Conservation (phyloP, 2,113 vertebrate genomes). For the Mola mola region DNA sequence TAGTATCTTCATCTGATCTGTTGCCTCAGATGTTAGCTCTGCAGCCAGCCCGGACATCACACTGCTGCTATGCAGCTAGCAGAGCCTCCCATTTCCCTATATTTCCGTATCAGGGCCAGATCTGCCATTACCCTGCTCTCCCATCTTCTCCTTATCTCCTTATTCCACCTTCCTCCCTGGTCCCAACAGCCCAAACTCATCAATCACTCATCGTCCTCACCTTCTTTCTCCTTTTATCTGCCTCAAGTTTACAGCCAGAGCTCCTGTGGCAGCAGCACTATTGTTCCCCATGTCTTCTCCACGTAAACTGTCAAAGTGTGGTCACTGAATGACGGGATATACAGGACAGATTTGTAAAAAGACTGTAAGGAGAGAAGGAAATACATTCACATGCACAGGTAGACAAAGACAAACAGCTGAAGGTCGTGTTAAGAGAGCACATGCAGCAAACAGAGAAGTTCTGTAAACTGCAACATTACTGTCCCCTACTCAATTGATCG, state of each 20-base stretch:
- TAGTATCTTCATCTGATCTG: conserved; percentile 81
- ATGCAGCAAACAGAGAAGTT: conserved; percentile 61
- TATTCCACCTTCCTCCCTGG: conserved; percentile 71
- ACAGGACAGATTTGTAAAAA: conserved; percentile 25
- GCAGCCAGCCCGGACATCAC: conserved; percentile 51
- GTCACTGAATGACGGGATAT: conserved; percentile 43
- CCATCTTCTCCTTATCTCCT: conserved; percentile 75
- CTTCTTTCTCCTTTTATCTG: conserved; percentile 54
- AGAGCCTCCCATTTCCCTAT: conserved; percentile 39
- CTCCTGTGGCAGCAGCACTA: conserved; percentile 17
- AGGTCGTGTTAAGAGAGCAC: conserved; percentile 33
- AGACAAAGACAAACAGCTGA: conserved; percentile 21
- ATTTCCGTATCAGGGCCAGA: conserved; percentile 65
- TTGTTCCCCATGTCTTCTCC: conserved; percentile 34
- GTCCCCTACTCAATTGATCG: conserved; percentile 49
- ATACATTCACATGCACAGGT: neutral
- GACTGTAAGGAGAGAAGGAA: neutral
- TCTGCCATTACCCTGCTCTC: conserved; percentile 71
- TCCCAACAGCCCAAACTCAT: conserved; percentile 60
- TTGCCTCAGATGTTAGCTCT: conserved; percentile 63
- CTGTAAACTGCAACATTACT: conserved; percentile 45
- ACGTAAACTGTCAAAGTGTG: conserved; percentile 39
- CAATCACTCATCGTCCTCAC: conserved; percentile 61
- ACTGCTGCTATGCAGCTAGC: conserved; percentile 43
- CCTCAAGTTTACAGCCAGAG: conserved; percentile 38